A percentile compares a stretch with the other conserved stretches of the same genome.
These are phyloP conservation scores for Alligator sinensis DNA, from an alignment of 2,113 vertebrate genomes.

Conservation along the genomic window DNA sequence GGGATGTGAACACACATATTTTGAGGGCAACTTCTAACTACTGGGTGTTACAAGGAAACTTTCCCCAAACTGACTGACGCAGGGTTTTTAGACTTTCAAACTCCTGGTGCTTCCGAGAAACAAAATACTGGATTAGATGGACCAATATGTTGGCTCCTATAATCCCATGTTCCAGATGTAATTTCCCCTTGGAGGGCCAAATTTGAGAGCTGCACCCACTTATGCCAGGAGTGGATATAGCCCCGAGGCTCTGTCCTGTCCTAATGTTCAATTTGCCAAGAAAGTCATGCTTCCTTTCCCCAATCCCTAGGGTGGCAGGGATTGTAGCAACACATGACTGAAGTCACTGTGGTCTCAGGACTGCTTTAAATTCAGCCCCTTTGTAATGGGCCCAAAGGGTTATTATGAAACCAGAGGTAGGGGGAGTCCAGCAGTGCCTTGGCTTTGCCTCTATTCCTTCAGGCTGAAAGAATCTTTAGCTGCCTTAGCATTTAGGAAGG, in stretches of 20 bases:
- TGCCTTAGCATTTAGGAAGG: not conserved
- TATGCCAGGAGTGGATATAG: not conserved
- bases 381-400: not conserved
- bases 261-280: not conserved
- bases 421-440: not conserved
- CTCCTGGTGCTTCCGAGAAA: not conserved
- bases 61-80: not conserved
- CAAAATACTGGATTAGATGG: not conserved
- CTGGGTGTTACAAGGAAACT: conserved; percentile 1
- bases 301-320: not conserved
- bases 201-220: not conserved
- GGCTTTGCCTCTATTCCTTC: not conserved
- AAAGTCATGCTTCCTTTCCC: not conserved
- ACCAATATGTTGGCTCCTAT: not conserved
- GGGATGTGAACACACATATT: not conserved
- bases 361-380: not conserved
- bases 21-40: not conserved
- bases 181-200: not conserved
- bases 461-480: not conserved
- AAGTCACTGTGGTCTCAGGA: not conserved
- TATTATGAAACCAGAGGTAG: not conserved
- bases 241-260: not conserved
- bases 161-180: not conserved
- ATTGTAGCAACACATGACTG: not conserved
- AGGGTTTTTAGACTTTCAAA: conserved; percentile 7